Percentiles rank a stretch among this genome's conserved stretches.
phyloP scores from a whole-genome alignment of 2,797 vertebrate genomes.

The Artibeus lituratus region DNA sequence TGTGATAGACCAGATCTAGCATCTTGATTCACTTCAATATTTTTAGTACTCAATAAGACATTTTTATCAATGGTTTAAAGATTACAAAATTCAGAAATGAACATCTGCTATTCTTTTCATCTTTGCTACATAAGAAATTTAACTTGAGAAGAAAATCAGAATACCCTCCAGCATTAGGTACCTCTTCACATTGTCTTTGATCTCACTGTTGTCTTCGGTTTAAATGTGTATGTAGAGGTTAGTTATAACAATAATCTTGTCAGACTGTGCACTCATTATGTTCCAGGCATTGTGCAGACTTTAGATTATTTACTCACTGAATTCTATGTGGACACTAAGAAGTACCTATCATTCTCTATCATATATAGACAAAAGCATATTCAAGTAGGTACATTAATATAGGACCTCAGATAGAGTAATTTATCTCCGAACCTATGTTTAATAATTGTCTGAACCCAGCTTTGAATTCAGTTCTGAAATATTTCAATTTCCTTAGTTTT shows the following conservation, averaged over 20 bases:
- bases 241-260: neutral
- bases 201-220: neutral
- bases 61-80: neutral
- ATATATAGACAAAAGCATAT: neutral
- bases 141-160: neutral
- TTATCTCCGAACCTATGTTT: neutral
- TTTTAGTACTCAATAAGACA: conserved; percentile 14
- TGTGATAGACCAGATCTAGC: neutral
- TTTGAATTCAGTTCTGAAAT: conserved; percentile 1
- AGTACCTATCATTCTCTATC: neutral
- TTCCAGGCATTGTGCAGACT: neutral
- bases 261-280: neutral
- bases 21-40: conserved; percentile 13
- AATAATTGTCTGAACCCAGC: neutral
- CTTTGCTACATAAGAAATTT: neutral
- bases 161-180: neutral
- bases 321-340: neutral
- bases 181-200: neutral
- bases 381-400: neutral
- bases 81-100: neutral
- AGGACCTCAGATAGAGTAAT: neutral
- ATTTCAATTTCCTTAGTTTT: neutral
- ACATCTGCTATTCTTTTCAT: neutral
- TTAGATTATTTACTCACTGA: neutral
- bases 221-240: neutral